These are phyloP conservation scores for Pyrgilauda ruficollis DNA, from an alignment of 2,113 vertebrate species.

Conservation along the genomic window DNA sequence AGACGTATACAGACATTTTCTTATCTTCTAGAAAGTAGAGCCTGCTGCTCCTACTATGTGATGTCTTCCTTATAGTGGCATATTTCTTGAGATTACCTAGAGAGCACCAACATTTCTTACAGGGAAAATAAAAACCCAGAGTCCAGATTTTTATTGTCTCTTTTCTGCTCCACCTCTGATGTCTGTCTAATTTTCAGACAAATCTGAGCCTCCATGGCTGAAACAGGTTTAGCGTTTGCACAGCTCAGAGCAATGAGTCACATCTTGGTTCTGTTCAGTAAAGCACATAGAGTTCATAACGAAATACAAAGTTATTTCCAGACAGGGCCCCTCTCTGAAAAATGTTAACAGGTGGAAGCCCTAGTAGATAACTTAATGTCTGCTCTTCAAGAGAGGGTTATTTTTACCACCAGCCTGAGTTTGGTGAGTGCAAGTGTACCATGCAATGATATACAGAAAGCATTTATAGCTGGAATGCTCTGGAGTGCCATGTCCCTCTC, in stretches of 20 bases:
- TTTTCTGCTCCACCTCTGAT: not conserved
- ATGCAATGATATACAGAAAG: slow-evolving; percentile 15
- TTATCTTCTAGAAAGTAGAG: not conserved
- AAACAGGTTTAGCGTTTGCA: not conserved
- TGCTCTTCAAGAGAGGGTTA: slow-evolving; percentile 57
- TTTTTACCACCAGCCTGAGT: slow-evolving; percentile 39
- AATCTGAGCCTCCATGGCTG: not conserved
- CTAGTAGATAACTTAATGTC: slow-evolving; percentile 44
- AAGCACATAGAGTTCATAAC: not conserved
- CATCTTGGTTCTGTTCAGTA: not conserved
- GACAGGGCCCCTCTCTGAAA: slow-evolving; percentile 42
- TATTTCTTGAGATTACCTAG: not conserved
- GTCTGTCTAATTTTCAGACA: not conserved
- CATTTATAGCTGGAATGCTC: not conserved
- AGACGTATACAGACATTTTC: not conserved
- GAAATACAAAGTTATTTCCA: slow-evolving; percentile 53
- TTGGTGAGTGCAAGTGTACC: slow-evolving; percentile 5
- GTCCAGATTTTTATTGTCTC: not conserved
- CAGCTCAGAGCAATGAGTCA: slow-evolving; percentile 26
- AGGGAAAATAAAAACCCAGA: not conserved
- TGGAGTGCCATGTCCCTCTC: not conserved
- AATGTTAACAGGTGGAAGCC: slow-evolving; percentile 61
- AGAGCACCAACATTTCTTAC: not conserved
- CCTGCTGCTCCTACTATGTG: not conserved
- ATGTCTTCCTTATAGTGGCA: not conserved